A percentile compares a stretch with the other conserved stretches of the same genome.
Evolutionary conservation across 2,888 invertebrate genomes (phyloP).

Genomic region (Dysmachus trigonus): DNA sequence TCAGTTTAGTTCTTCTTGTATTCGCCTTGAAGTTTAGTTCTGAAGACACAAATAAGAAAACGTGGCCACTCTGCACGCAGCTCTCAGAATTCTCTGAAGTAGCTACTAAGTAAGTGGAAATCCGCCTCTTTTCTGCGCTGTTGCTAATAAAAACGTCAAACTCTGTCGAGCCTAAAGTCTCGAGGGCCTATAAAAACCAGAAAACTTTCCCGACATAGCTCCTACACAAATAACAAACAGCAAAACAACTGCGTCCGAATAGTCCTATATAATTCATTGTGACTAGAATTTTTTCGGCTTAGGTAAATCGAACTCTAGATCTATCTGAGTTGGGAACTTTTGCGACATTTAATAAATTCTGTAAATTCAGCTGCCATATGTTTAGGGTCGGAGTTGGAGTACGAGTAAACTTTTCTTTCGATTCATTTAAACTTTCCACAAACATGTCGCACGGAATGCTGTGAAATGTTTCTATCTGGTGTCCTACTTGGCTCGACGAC

Average conservation of each 20-base stretch:
- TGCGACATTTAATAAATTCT: neutral
- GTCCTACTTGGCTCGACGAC: neutral
- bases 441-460: neutral
- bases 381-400: neutral
- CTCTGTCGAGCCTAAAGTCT: neutral
- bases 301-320: neutral
- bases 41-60: neutral
- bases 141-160: neutral
- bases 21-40: neutral
- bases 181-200: neutral
- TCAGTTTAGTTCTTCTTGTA: neutral
- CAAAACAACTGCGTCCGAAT: neutral
- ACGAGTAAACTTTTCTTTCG: neutral
- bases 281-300: neutral
- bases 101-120: neutral
- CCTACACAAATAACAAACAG: neutral
- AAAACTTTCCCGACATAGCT: neutral
- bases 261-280: neutral
- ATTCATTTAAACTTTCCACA: slow-evolving; percentile 5
- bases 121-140: neutral
- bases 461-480: slow-evolving; percentile 7
- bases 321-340: slow-evolving; percentile 11
- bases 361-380: slow-evolving; percentile 2
- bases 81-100: neutral
- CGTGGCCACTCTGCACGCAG: neutral